Conservation (phyloP, 92 coral and sea anemone genomes). For the Porites lobata region DNA sequence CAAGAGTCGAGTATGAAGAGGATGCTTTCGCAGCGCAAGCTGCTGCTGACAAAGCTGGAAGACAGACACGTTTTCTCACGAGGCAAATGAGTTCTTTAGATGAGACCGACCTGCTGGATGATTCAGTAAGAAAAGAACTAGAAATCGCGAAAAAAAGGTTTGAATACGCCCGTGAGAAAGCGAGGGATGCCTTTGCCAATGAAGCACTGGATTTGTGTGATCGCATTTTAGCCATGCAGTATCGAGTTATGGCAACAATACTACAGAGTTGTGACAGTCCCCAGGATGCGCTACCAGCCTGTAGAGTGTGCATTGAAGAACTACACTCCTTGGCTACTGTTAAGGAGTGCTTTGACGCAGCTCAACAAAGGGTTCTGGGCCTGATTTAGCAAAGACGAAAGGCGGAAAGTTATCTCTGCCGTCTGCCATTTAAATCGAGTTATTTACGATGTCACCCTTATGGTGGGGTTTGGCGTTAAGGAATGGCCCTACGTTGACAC, state of each 20-base stretch:
- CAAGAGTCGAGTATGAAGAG: background rate
- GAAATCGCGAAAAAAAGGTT: slow-evolving; percentile 10
- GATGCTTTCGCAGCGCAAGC: background rate
- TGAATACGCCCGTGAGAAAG: slow-evolving; percentile 16
- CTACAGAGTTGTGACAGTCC: background rate
- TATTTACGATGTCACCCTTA: slow-evolving; percentile 3
- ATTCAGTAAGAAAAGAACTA: background rate
- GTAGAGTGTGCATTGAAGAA: slow-evolving; percentile 18
- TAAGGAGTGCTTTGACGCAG: background rate
- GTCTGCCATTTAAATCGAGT: background rate
- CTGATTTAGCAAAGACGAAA: background rate
- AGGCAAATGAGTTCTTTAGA: background rate
- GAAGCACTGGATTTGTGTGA: slow-evolving; percentile 28
- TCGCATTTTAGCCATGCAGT: slow-evolving; percentile 33
- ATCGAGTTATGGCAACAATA: slow-evolving; percentile 27
- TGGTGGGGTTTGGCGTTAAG: background rate
- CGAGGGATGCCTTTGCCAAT: slow-evolving; percentile 34
- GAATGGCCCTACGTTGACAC: background rate
- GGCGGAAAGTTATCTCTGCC: background rate
- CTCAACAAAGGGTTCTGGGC: background rate
- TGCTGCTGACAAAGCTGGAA: background rate
- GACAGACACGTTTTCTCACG: background rate
- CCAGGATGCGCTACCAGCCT: background rate
- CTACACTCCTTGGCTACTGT: background rate
- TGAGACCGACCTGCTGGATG: background rate